Evolutionary conservation across 2,797 vertebrate genomes (phyloP).

Genomic region (Sus cebifrons): DNA sequence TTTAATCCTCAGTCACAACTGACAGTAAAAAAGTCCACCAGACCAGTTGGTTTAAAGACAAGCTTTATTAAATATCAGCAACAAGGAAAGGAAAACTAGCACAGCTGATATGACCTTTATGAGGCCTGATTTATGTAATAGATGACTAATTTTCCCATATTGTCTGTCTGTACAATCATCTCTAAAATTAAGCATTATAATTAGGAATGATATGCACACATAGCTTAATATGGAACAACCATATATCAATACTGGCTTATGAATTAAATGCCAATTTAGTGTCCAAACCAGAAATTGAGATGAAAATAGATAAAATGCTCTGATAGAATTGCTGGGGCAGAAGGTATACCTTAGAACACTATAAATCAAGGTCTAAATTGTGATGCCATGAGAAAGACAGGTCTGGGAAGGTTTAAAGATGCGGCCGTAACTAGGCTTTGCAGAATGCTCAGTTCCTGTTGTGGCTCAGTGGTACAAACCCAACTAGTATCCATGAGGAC

Average conservation of each 20-base stretch:
- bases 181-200: background rate
- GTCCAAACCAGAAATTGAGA: background rate
- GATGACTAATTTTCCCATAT: background rate
- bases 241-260: background rate
- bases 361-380: background rate
- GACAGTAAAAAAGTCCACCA: background rate
- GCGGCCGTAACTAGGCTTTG: background rate
- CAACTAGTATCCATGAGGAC: no score
- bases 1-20: slow-evolving; percentile 12
- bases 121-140: background rate
- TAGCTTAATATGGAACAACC: background rate
- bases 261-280: slow-evolving; percentile 26
- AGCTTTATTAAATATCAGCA: background rate
- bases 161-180: background rate
- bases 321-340: background rate
- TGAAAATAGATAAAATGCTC: slow-evolving; percentile 15
- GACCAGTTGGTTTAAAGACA: background rate
- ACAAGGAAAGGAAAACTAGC: background rate
- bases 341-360: background rate
- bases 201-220: background rate
- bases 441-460: background rate
- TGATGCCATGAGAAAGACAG: background rate
- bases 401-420: background rate
- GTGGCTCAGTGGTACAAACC: no score
- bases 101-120: background rate